Conservation (phyloP, 2,888 invertebrate genomes). For the Lycophotia porphyrea region DNA sequence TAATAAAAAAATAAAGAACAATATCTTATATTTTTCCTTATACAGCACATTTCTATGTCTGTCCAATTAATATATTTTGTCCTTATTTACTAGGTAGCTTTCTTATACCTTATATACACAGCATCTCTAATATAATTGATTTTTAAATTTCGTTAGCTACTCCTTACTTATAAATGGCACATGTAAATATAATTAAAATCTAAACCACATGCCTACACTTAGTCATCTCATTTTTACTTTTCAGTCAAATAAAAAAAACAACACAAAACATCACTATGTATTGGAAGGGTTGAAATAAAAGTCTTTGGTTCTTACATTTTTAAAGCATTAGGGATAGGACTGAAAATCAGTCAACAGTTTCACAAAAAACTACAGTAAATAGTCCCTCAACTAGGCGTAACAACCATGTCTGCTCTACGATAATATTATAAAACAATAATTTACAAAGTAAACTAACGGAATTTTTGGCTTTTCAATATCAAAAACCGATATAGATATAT, state of each 20-base stretch:
- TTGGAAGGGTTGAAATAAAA: slow-evolving; percentile 37
- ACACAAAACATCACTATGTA: slow-evolving; percentile 24
- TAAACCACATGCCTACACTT: slow-evolving; percentile 26
- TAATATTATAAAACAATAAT: neutral
- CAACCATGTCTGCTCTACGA: neutral
- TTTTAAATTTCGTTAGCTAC: slow-evolving; percentile 20
- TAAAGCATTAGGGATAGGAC: slow-evolving; percentile 17
- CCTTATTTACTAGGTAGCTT: slow-evolving; percentile 20
- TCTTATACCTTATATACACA: slow-evolving; percentile 22
- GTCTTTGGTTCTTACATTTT: slow-evolving; percentile 40
- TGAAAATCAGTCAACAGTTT: slow-evolving; percentile 3
- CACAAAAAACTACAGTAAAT: slow-evolving; percentile 28
- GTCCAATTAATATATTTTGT: slow-evolving; percentile 33
- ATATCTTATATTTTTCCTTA: slow-evolving; percentile 45
- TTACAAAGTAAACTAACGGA: neutral
- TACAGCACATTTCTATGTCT: slow-evolving; percentile 6
- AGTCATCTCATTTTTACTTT: slow-evolving; percentile 10
- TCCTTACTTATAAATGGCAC: slow-evolving; percentile 43
- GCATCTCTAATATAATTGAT: slow-evolving; percentile 24
- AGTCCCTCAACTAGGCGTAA: slow-evolving; percentile 6
- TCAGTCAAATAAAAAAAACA: slow-evolving; percentile 41
- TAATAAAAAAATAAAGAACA: slow-evolving; percentile 15
- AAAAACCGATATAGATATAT: neutral
- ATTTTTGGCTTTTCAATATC: slow-evolving; percentile 5
- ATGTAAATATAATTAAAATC: slow-evolving; percentile 31